A percentile compares a stretch with the other conserved stretches of the same genome.
Conservation (phyloP, 2,888 invertebrate genomes). For the Augiades crinisus region DNA sequence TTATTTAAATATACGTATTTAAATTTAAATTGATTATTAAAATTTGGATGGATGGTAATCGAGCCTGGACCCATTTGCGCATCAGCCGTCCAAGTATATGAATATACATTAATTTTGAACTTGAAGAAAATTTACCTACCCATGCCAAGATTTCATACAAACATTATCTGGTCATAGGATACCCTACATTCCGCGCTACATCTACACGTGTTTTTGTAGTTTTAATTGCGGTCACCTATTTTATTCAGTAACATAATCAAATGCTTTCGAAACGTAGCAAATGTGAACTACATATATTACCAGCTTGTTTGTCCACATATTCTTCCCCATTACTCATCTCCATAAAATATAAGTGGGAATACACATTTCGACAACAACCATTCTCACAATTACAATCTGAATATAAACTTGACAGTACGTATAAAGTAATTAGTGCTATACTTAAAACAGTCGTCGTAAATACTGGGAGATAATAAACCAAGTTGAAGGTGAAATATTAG, state of each 20-base stretch:
- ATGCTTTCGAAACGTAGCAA: neutral
- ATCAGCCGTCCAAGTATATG: too few species aligned
- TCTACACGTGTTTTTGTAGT: neutral
- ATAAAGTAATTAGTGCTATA: neutral
- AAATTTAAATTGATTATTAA: too few species aligned
- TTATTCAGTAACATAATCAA: slow-evolving; percentile 1
- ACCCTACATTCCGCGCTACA: neutral
- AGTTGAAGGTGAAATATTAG: slow-evolving; percentile 26
- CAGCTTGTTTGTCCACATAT: neutral
- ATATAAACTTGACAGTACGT: neutral
- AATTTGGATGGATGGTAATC: too few species aligned
- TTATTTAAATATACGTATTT: too few species aligned
- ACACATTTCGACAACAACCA: neutral
- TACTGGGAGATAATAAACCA: slow-evolving; percentile 21
- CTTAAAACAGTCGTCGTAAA: slow-evolving; percentile 14
- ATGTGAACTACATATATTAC: slow-evolving; percentile 5
- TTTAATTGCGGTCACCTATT: slow-evolving; percentile 20
- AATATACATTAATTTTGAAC: too few species aligned
- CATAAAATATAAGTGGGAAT: neutral
- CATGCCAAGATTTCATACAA: slow-evolving; percentile 13
- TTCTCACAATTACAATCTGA: neutral
- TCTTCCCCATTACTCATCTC: slow-evolving; percentile 2
- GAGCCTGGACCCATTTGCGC: too few species aligned
- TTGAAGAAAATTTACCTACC: too few species aligned
- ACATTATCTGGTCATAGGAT: slow-evolving; percentile 16